Evolutionary conservation across 2,888 invertebrate species (phyloP).

Genomic region (Xanthia icteritia): DNA sequence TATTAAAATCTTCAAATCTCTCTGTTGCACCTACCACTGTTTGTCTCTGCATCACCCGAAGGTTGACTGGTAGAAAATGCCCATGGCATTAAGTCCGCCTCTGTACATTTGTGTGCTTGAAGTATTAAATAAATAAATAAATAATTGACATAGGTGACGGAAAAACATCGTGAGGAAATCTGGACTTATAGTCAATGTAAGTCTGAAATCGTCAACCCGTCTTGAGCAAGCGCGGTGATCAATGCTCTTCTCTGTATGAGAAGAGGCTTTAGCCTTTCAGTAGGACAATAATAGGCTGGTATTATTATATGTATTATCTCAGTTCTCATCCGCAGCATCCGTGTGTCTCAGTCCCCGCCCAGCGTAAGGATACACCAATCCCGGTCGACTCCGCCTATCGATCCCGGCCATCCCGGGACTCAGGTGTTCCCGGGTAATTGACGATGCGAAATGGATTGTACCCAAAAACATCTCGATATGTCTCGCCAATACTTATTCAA

Average conservation of each 20-base stretch:
- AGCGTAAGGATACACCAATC: conserved; percentile 76
- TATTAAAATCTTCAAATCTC: too few species aligned
- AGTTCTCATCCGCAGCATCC: conserved; percentile 69
- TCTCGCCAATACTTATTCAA: conserved; percentile 45
- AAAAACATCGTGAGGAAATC: neutral
- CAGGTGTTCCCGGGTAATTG: conserved; percentile 85
- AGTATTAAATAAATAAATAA: too few species aligned
- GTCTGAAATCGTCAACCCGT: neutral
- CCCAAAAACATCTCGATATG: conserved; percentile 63
- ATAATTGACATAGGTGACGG: too few species aligned
- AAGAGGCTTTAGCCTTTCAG: neutral
- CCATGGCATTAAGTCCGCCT: too few species aligned
- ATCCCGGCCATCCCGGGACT: conserved; percentile 75
- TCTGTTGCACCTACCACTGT: too few species aligned
- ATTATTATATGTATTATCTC: neutral
- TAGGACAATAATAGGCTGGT: neutral
- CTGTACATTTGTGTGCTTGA: too few species aligned
- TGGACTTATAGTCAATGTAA: neutral
- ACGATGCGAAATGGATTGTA: conserved; percentile 68
- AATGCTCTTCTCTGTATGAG: neutral
- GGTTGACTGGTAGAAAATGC: too few species aligned
- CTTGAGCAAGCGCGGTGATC: neutral
- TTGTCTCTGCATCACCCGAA: too few species aligned
- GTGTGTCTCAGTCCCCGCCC: conserved; percentile 75
- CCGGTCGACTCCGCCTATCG: conserved; percentile 82